Conservation (phyloP, 2,113 vertebrate genomes). For the Laterallus jamaicensis region DNA sequence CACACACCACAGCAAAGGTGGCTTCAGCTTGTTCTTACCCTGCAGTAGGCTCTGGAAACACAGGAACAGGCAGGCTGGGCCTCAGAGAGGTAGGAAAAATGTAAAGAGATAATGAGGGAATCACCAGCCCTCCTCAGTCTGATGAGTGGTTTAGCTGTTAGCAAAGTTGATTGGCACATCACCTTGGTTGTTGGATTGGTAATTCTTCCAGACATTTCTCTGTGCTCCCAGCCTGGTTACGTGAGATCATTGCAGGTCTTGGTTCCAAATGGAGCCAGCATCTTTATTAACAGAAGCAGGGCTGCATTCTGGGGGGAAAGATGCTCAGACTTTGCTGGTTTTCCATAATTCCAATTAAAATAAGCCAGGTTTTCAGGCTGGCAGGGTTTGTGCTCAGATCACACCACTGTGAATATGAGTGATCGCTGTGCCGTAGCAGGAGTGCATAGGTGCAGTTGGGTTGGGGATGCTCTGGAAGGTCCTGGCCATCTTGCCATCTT, state of each 20-base stretch:
- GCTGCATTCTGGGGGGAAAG: not conserved
- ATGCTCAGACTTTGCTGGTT: not conserved
- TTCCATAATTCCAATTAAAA: not conserved
- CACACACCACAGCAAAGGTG: not conserved
- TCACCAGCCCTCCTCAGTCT: not conserved
- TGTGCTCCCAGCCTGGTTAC: not conserved
- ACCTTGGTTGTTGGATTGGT: not conserved
- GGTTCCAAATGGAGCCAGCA: not conserved
- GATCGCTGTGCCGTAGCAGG: not conserved
- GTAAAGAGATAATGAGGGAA: not conserved
- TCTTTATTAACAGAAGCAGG: not conserved
- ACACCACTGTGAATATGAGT: rapidly evolving
- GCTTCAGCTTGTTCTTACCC: not conserved
- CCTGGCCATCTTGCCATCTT: not conserved
- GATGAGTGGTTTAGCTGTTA: not conserved
- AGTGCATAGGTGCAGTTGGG: not conserved
- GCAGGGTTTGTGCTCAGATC: not conserved
- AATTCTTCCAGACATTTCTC: not conserved
- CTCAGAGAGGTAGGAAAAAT: not conserved
- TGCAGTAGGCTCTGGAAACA: not conserved
- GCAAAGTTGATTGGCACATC: not conserved
- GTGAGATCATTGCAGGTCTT: not conserved
- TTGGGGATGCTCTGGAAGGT: not conserved
- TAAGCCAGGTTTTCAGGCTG: not conserved
- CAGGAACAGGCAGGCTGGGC: not conserved